Percentiles rank a stretch among this genome's conserved stretches.
Conservation (phyloP, 2,888 invertebrate species). For the Clitarchus hookeri region DNA sequence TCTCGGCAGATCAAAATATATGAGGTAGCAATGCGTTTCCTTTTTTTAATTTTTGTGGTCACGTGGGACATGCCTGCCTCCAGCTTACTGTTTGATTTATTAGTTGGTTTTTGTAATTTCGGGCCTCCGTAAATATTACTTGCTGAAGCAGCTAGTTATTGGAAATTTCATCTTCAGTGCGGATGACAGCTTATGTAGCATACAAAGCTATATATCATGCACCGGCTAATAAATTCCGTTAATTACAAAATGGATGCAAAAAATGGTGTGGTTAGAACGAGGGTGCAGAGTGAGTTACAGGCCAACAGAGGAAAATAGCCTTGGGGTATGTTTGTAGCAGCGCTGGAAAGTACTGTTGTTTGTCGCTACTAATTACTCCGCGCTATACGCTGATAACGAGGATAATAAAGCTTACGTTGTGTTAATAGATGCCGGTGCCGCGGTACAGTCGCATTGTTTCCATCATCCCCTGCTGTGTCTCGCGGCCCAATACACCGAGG, state of each 20-base stretch:
- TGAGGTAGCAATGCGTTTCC: not conserved
- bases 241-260: not conserved
- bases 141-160: conserved; percentile 6
- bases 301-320: not conserved
- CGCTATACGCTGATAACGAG: not conserved
- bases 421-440: not conserved
- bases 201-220: conserved; percentile 19
- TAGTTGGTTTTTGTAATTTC: not conserved
- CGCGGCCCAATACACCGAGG: not conserved
- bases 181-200: conserved; percentile 18
- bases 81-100: not conserved
- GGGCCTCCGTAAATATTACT: not conserved
- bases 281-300: not conserved
- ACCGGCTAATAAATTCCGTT: conserved; percentile 22
- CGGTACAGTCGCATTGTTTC: not conserved
- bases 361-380: not conserved
- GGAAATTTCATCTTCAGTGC: conserved; percentile 23
- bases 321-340: not conserved
- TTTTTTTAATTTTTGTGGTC: not conserved
- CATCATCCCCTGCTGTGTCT: not conserved
- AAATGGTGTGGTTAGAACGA: not conserved
- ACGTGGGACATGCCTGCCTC: not conserved
- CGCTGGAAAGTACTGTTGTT: not conserved
- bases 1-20: not conserved
- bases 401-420: not conserved